Base-by-base conservation (phyloP, 2,888 invertebrate species). In the Ormyrus labotus region DNA sequence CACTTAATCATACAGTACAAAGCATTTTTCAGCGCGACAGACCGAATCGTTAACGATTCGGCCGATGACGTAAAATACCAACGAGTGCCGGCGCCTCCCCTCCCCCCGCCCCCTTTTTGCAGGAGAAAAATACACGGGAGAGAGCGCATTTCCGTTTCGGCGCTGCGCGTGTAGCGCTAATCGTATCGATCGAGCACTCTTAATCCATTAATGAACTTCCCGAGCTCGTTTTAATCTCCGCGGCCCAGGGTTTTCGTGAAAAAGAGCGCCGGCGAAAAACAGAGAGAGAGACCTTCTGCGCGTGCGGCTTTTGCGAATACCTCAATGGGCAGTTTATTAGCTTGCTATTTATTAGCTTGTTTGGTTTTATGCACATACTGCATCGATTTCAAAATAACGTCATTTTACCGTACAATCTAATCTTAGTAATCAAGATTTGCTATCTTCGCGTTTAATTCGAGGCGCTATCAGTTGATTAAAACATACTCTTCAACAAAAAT, bases 151-250 rank as follows among this genome's bases (percentile, higher is more conserved):
- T 64, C 61, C 19, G 48, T 61, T 53, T 53, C 9, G 45, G 45
- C 34, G 45, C n/a, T 0, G 11, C 47, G n/a, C 45, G 60, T 50
- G 60, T 61, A 73, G 82, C 83, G 83, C 85, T 86, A 87, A 87
- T 87, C 87, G 85, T 83, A 87, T 87, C 86, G 85, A 87, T 87
- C 85, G 84, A 84, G 82, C 84, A 86, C 87, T 85, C 85, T 87
- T 88, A 87, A 87, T 88, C 87, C 87, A 87, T 87, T 88, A 87
- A 88, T 88, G 88, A 88, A 88, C 87, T 87, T 84, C 83, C 84
- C 85, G 73, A 82, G 83, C 84, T 84, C 83, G 85, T 86, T 86
- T 86, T 85, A 85, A 83, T 81, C 85, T 71, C 81, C 83, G 82
- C 84, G 85, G 73, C 83, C 83, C 78, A 82, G 84, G 84, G 84